Evolutionary conservation across 2,797 vertebrate genomes (phyloP).

Genomic region (Gadopsis marmoratus): DNA sequence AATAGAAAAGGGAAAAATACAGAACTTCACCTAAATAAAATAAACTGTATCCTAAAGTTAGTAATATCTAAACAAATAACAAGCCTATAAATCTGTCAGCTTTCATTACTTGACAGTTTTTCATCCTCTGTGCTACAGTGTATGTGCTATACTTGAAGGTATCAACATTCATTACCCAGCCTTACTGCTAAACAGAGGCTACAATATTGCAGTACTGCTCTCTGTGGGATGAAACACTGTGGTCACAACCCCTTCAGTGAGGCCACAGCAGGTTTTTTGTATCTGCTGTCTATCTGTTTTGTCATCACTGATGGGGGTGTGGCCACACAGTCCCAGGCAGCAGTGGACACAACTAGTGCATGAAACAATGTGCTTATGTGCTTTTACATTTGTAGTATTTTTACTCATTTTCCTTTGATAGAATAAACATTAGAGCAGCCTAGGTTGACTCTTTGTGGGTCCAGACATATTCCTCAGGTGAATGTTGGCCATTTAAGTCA

Average conservation of each 20-base stretch:
- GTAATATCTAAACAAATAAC: background rate
- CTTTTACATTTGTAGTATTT: background rate
- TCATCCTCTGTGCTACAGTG: background rate
- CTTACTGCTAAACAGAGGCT: background rate
- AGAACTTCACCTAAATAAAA: background rate
- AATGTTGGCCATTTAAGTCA: constrained; percentile 34
- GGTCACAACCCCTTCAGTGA: background rate
- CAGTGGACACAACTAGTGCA: background rate
- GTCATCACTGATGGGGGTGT: background rate
- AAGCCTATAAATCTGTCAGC: background rate
- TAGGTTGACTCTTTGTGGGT: constrained; percentile 26
- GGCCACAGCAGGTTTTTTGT: background rate
- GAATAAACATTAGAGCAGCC: background rate
- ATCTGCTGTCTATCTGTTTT: background rate
- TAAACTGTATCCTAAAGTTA: background rate
- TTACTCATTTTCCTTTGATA: background rate
- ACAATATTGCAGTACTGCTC: background rate
- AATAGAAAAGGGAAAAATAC: background rate
- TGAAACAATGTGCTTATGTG: background rate
- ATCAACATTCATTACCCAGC: background rate
- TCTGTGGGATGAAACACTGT: background rate
- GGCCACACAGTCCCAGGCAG: background rate
- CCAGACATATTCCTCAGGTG: constrained; percentile 31
- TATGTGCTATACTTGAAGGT: background rate
- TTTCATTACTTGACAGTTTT: background rate